Base-by-base conservation (phyloP, 1,140 invertebrate species). In the Drosophila melanica region DNA sequence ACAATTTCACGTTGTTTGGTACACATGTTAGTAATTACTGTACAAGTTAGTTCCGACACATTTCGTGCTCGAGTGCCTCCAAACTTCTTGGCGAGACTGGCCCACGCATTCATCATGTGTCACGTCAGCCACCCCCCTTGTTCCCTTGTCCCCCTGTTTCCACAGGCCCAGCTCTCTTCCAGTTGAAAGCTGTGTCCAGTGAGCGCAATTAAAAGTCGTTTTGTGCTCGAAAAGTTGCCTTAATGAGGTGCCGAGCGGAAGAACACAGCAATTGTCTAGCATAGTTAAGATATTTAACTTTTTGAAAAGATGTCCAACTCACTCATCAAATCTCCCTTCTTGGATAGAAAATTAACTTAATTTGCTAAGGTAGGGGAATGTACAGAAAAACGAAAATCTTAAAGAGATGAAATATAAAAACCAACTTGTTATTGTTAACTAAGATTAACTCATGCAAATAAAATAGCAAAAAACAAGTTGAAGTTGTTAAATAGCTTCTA, bases 201-300 rank as follows among this genome's bases (percentile, higher is more conserved):
- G 76, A 62, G 62, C 44, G 70, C 82, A 89, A 87, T 87, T 87
- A 87, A 87, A 89, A 84, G 65, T 82, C 79, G 65, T 84, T 87
- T 87, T 82, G 45, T 62, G 66, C 35, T 57, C 53, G 71, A 70
- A 79, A 87, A 73, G 64, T 54, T 62, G 59, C 47, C 45, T 44
- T 86, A 87, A 86, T 86, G 81, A 86, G 81, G 81, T 86, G 81
- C 59, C 77, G 79, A 86, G 66, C 82, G 79, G 81, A 81, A 87
- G 82, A 51, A 23, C 9, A 45, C 50, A 68, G 27, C 59, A 77
- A 68, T 66, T 69, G 67, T 39, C 48, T 54, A 67, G 70, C 30
- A 48, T 76, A 68, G 76, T 89, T 79, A 41, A 76, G 67, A 69
- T 81, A 68, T 77, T 80, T 75, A n/a, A 58, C 39, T 65, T 53